Base-by-base conservation (phyloP, 2,113 vertebrate species). In the Narcine bancroftii region DNA sequence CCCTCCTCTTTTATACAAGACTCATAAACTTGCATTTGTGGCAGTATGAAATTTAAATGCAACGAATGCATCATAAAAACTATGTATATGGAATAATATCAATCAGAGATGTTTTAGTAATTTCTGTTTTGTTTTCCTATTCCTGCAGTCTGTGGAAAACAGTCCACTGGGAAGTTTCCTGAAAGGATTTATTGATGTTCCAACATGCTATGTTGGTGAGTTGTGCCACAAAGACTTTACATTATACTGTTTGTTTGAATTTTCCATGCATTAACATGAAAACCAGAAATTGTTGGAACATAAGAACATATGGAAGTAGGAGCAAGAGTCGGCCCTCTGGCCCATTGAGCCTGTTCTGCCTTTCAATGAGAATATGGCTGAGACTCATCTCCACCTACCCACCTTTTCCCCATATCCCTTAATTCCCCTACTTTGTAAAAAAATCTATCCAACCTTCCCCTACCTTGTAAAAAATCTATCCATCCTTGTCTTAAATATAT, bases 151-250 rank as follows among this genome's bases (percentile, higher is more conserved):
- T 39, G 95, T 95, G 93, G 96, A 96, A 93, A 96, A 95, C 95
- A 96, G 96, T 93, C 96, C 96, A 47, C 94, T 96, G 66, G 96
- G 96, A 13, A 95, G 94, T 0, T 95, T 96, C 92, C 96, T 96
- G 73, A 96, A 96, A 65, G 96, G 96, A 36, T 96, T 96, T 93
- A 96, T 96, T 5, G 95, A 96, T 6, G 95, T 96, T 0, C 95
- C 96, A 19, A 95, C 94, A 92, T 96, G 96, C 92, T 95, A 96
- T 7, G 94, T 96, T 47, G 96, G 96, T 96, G 93, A 96, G 96
- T 94, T 42, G 36, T 39, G 26, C 29, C 4, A 17, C 92, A 36
- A 83, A 29, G 75, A 60, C 21, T 17, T 36, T 6, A n/a, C 9
- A 87, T 63, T 60, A 36, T 21, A 21, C 13, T 36, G 33, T 21